Conservation (phyloP, 2,797 vertebrate genomes). For the Rhinella marina region DNA sequence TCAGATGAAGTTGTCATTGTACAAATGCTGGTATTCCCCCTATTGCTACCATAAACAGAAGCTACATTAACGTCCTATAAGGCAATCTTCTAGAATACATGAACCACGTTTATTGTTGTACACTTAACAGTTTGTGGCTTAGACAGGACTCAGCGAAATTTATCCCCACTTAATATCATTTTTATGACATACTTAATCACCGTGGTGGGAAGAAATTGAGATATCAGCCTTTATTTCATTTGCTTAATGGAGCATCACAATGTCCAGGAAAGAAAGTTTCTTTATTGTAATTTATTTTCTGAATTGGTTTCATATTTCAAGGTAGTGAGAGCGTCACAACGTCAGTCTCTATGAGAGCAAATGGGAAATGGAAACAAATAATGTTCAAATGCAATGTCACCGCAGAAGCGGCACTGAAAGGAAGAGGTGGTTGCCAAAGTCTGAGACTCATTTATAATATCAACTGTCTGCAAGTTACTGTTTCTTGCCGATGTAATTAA, state of each 20-base stretch:
- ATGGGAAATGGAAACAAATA: constrained; percentile 25
- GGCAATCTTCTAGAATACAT: constrained; percentile 47
- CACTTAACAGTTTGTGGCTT: constrained; percentile 66
- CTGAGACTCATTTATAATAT: constrained; percentile 10
- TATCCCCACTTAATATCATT: constrained; percentile 71
- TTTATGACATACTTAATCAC: constrained; percentile 75
- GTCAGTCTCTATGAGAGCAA: constrained; percentile 20
- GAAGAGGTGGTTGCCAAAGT: neutral
- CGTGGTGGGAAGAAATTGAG: constrained; percentile 65
- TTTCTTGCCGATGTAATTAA: constrained; percentile 17
- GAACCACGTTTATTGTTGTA: constrained; percentile 68
- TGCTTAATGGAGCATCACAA: constrained; percentile 71
- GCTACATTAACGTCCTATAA: neutral
- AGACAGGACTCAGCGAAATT: constrained; percentile 69
- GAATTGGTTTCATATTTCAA: constrained; percentile 61
- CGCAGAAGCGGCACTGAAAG: neutral
- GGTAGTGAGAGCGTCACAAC: constrained; percentile 57
- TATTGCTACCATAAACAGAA: neutral
- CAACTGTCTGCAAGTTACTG: neutral
- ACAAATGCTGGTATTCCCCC: neutral
- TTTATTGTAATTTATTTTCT: constrained; percentile 67
- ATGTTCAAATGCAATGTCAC: neutral
- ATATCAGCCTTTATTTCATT: constrained; percentile 73
- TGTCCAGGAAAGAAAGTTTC: constrained; percentile 62
- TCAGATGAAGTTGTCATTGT: neutral